Evolutionary conservation across 2,113 vertebrate species (phyloP).

Genomic region (Epinephelus lanceolatus): DNA sequence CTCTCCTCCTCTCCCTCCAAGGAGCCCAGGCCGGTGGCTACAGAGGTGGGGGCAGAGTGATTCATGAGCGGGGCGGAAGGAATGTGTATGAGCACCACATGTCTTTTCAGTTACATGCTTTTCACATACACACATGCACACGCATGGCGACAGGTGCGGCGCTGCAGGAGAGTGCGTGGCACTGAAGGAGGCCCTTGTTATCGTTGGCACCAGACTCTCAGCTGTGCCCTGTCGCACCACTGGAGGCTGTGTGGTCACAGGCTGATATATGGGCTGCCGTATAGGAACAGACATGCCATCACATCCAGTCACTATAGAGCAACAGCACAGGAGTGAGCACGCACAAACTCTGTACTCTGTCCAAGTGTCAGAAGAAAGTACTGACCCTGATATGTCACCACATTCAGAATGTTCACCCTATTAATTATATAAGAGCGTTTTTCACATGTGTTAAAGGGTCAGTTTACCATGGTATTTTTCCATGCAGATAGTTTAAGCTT

Average conservation of each 20-base stretch:
- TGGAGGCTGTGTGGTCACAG: conserved; percentile 62
- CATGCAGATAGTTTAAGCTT: conserved; percentile 1
- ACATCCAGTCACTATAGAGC: conserved; percentile 30
- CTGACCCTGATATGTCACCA: conserved; percentile 40
- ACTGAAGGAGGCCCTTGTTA: conserved; percentile 62
- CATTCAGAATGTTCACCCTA: conserved; percentile 11
- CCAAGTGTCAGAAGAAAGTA: conserved; percentile 24
- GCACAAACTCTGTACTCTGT: conserved; percentile 33
- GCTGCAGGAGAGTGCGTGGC: conserved; percentile 43
- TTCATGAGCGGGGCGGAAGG: conserved; percentile 71
- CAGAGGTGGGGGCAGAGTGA: conserved; percentile 53
- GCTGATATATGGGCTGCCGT: conserved; percentile 62
- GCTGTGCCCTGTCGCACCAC: conserved; percentile 56
- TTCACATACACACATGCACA: conserved; percentile 17
- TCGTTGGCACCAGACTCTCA: conserved; percentile 60
- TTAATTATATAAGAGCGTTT: background rate
- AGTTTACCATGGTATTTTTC: too few relatives aligned
- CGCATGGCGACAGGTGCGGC: conserved; percentile 71
- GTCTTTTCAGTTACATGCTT: conserved; percentile 60
- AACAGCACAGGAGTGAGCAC: conserved; percentile 18
- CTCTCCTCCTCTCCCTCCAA: conserved; percentile 27
- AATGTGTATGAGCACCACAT: conserved; percentile 71
- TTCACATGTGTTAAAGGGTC: too few relatives aligned
- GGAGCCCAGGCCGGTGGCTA: conserved; percentile 16
- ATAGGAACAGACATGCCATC: conserved; percentile 58